Percentiles rank a stretch among this genome's conserved stretches.
Conservation (phyloP, 2,888 invertebrate species). For the Melieria crassipennis region DNA sequence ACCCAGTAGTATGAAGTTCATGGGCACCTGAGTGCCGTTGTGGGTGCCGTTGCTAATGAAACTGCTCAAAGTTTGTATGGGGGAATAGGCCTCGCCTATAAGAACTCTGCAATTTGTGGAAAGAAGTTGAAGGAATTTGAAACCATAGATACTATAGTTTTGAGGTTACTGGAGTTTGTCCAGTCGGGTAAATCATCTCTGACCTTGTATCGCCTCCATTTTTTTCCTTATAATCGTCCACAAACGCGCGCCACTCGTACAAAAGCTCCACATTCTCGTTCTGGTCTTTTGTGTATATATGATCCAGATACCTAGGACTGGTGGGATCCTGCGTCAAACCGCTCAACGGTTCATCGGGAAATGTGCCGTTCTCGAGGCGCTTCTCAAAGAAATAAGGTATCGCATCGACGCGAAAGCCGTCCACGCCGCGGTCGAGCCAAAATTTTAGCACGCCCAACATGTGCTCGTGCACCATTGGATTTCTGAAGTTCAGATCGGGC, state of each 20-base stretch:
- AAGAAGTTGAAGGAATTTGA: background rate
- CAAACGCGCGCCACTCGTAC: slow-evolving; percentile 69
- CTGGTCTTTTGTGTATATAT: slow-evolving; percentile 73
- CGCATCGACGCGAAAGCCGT: slow-evolving; percentile 80
- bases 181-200: background rate
- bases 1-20: slow-evolving; percentile 73
- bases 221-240: slow-evolving; percentile 64
- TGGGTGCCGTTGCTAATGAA: slow-evolving; percentile 70
- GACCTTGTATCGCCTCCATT: slow-evolving; percentile 60
- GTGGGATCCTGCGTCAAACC: slow-evolving; percentile 66
- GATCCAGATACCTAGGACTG: slow-evolving; percentile 70
- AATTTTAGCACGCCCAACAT: slow-evolving; percentile 73
- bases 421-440: slow-evolving; percentile 80
- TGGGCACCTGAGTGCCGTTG: slow-evolving; percentile 70
- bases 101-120: slow-evolving; percentile 23
- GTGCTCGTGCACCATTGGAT: slow-evolving; percentile 73
- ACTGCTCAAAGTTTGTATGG: slow-evolving; percentile 66
- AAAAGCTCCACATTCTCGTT: slow-evolving; percentile 70
- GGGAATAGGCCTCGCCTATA: slow-evolving; percentile 69
- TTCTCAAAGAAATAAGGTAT: slow-evolving; percentile 71
- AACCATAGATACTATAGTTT: background rate
- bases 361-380: slow-evolving; percentile 51
- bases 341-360: slow-evolving; percentile 67
- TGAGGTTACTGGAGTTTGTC: background rate
- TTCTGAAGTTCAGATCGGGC: slow-evolving; percentile 83